phyloP scores from a whole-genome alignment of 2,113 vertebrate species.

The Myiozetetes cayanensis region DNA sequence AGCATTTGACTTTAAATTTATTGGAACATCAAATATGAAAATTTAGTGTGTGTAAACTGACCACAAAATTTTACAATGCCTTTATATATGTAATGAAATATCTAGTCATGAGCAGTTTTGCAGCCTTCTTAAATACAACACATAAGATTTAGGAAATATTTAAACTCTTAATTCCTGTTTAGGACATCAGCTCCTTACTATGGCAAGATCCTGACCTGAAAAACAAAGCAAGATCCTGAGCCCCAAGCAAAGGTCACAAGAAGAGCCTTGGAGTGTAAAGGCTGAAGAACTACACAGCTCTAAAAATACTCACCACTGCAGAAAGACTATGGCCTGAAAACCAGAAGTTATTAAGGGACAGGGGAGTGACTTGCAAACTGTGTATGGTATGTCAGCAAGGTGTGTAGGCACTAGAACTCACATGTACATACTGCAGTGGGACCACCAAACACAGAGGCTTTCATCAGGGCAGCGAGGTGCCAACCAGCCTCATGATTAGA shows the following conservation, averaged over 20 bases:
- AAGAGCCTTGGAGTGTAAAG: not conserved
- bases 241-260: not conserved
- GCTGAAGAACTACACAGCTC: not conserved
- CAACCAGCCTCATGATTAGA: not conserved
- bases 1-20: not conserved
- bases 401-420: not conserved
- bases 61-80: not conserved
- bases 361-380: not conserved
- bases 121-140: not conserved
- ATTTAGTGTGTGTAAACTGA: not conserved
- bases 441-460: not conserved
- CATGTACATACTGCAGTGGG: not conserved
- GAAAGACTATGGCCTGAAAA: not conserved
- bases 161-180: not conserved
- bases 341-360: not conserved
- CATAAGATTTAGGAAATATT: not conserved
- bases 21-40: not conserved
- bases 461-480: not conserved
- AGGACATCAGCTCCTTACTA: not conserved
- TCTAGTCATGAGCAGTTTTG: not conserved
- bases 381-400: accelerated
- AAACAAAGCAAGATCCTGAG: not conserved
- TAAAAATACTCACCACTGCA: not conserved
- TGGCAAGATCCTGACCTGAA: not conserved
- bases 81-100: not conserved